Evolutionary conservation across 2,888 invertebrate genomes (phyloP), one percentile per base, ranked within the genome.

Genomic region (Entomobrya multifasciata): DNA sequence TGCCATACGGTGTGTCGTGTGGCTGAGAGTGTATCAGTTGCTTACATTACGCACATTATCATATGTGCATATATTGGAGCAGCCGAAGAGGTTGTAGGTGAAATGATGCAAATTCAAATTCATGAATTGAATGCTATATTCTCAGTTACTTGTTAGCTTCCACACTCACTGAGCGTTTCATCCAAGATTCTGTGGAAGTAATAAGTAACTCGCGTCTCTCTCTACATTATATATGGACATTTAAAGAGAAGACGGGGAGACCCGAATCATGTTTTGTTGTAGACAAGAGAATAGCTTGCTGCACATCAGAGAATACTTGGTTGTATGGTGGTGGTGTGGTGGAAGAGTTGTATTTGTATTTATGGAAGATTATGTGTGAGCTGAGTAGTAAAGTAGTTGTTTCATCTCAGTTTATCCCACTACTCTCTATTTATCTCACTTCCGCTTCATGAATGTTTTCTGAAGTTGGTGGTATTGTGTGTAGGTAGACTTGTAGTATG

Each of bases 21-120:
- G 36, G 36, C 8, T 36, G 8, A 6, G 36, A 36, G 8, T 36
- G 36, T 36, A 36, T 6, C 5, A 36, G 36, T 6, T 36, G 36
- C 36, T 6, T 36, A 36, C 36, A 36, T 36, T 36, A 36, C 8
- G 8, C 36, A 36, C 8, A 36, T 36, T 36, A 36, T 36, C 8
- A 8, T 36, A 8, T 36, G 36, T 36, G 36, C 36, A 36, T 36
- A 36, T 36, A 36, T 36, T 36, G 8, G 36, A 4, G 8, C 8
- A 36, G 4, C n/a, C 27, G 22, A 41, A 44, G 27, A 22, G 62
- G 17, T 36, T 55, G 27, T n/a, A n/a, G n/a, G n/a, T 49, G 74
- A 57, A 74, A 82, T 62, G 72, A 82, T 82, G 74, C 74, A 82
- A 82, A 82, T 82, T 82, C 49, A 82, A 72, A 25, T 82, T 60